A percentile compares a stretch with the other conserved stretches of the same genome.
phyloP scores from a whole-genome alignment of 2,113 vertebrate species.

The Euleptes europaea region DNA sequence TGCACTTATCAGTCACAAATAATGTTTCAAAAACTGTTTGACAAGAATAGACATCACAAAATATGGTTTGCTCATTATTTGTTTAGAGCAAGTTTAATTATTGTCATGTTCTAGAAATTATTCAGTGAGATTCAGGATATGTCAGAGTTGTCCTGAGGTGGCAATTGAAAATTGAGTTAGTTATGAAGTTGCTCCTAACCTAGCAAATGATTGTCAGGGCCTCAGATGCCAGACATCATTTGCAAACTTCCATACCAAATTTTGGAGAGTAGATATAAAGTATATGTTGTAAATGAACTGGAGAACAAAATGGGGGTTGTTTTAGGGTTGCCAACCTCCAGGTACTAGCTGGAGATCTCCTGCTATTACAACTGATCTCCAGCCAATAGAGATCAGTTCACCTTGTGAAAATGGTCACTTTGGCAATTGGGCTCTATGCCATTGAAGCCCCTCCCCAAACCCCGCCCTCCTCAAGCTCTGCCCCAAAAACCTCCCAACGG shows the following conservation, averaged over 20 bases:
- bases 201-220: not conserved
- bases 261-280: not conserved
- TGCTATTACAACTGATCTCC: too few relatives aligned
- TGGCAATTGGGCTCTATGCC: too few relatives aligned
- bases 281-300: conserved; percentile 9
- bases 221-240: not conserved
- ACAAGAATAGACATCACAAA: not conserved
- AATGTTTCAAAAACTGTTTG: not conserved
- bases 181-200: not conserved
- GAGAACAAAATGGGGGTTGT: not conserved
- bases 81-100: not conserved
- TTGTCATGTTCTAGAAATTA: not conserved
- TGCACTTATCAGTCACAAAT: not conserved
- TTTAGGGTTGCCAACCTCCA: too few relatives aligned
- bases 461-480: too few relatives aligned
- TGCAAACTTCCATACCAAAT: not conserved
- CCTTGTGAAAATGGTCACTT: too few relatives aligned
- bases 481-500: too few relatives aligned
- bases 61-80: not conserved
- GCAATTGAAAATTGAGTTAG: not conserved
- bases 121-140: not conserved
- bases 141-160: not conserved
- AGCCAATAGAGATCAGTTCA: too few relatives aligned
- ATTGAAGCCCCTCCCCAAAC: too few relatives aligned
- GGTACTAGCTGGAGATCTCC: too few relatives aligned